Base-by-base conservation (phyloP, 2,888 invertebrate genomes). In the Silvanus unidentatus region DNA sequence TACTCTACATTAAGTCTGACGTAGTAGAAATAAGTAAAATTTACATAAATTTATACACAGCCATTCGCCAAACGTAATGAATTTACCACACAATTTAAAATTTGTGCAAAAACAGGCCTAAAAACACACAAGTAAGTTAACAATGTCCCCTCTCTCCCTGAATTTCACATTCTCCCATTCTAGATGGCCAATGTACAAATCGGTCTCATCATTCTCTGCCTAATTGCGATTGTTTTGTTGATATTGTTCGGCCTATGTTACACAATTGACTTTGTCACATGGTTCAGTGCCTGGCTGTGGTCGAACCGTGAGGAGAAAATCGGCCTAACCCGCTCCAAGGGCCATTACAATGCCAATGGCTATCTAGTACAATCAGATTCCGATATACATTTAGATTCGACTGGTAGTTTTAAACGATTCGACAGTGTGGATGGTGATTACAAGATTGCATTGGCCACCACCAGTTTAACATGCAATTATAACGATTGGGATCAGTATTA, bases 301-400 rank as follows among this genome's bases (percentile, higher is more conserved):
- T 77, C 77, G 9, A 72, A 73, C 46, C 66, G 70, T 43, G 78
- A 79, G 52, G 78, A 79, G 60, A 78, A 77, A 59, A 73, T 73
- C 38, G 73, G 74, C 40, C 69, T 78, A 16, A 77, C 77, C 1
- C 66, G 73, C 52, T 66, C 74, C 16, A 73, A 71, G 52, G 76
- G 75, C 15, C 74, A 80, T 46, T 82, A 79, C 60, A 80, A 81
- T 63, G 79, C 81, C 15, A 82, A 82, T 60, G 82, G 82, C 54
- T 81, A 79, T 63, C 73, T 83, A 75, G 83, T 81, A 28, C 77
- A 79, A 55, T 81, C 81, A 1, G 81, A 82, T 48, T 80, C 81
- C 5, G 82, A 82, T 60, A 76, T 81, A 47, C 72, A 78, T 48
- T 68, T 81, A 42, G 79, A 79, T 57, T 75, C 76, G 28, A 77